Evolutionary conservation across 92 coral and sea anemone genomes (phyloP).

Genomic region (Heteractis magnifica): DNA sequence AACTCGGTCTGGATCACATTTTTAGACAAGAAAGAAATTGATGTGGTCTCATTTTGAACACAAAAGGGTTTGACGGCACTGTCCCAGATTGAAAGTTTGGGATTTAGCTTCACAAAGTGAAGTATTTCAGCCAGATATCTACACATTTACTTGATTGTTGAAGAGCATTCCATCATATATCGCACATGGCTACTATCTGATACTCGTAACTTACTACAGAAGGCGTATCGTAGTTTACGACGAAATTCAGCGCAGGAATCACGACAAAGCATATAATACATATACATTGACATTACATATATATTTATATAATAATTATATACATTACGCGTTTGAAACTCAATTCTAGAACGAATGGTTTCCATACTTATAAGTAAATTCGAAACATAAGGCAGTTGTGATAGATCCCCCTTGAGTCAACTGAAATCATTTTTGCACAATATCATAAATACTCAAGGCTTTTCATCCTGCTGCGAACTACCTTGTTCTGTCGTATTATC

Average conservation of each 20-base stretch:
- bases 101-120: too few species aligned
- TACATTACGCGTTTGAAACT: neutral
- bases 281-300: neutral
- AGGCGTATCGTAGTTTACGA: too few species aligned
- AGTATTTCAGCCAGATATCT: too few species aligned
- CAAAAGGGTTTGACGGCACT: too few species aligned
- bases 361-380: neutral
- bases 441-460: neutral
- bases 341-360: constrained; percentile 1
- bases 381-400: neutral
- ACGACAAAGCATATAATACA: neutral
- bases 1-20: too few species aligned
- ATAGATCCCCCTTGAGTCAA: neutral
- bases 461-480: neutral
- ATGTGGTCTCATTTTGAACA: too few species aligned
- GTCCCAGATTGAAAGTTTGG: too few species aligned
- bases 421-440: neutral
- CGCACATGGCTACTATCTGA: too few species aligned
- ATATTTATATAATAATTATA: neutral
- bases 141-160: too few species aligned
- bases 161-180: too few species aligned
- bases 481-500: constrained; percentile 1
- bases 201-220: too few species aligned
- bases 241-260: neutral
- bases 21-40: too few species aligned